Evolutionary conservation across 2,113 vertebrate genomes (phyloP).

Genomic region (Mohoua ochrocephala): DNA sequence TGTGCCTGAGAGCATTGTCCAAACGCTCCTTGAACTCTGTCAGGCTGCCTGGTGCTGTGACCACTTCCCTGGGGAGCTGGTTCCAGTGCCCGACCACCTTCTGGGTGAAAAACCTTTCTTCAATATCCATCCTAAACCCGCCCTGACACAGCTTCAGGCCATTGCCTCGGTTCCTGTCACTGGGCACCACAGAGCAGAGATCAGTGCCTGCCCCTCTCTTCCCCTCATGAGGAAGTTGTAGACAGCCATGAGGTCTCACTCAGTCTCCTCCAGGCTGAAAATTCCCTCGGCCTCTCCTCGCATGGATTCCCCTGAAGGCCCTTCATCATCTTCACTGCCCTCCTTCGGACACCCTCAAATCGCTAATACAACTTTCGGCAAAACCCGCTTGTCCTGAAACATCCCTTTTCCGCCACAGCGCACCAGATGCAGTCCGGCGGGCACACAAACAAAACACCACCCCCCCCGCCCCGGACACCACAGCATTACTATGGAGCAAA

Average conservation of each 20-base stretch:
- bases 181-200: too few species aligned
- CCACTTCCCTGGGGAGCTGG: not conserved
- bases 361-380: not conserved
- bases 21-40: not conserved
- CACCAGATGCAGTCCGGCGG: not conserved
- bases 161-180: too few species aligned
- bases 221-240: rapidly evolving
- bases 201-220: not conserved
- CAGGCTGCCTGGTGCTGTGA: not conserved
- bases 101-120: not conserved
- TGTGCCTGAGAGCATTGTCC: not conserved
- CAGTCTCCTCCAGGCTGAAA: not conserved
- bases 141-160: not conserved
- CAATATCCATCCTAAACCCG: not conserved
- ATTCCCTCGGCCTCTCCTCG: not conserved
- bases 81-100: rapidly evolving
- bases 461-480: not conserved
- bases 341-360: not conserved
- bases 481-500: not conserved
- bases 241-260: not conserved
- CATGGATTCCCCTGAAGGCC: not conserved
- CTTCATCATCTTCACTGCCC: rapidly evolving
- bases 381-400: not conserved
- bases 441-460: not conserved
- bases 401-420: not conserved